Evolutionary conservation across 2,797 vertebrate genomes (phyloP).

Genomic region (Sardinella longiceps): DNA sequence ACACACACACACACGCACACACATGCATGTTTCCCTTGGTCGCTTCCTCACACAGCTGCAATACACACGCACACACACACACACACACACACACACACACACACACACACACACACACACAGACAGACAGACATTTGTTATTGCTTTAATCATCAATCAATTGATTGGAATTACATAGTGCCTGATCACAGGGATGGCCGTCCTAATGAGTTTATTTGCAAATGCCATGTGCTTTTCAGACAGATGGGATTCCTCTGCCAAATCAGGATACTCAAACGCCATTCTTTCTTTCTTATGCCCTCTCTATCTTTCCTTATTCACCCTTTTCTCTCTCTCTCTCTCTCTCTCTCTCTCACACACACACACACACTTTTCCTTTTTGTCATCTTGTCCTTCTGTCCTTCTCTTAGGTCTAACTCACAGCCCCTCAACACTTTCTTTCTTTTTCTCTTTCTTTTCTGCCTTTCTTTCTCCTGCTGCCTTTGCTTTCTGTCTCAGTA

Average conservation of each 20-base stretch:
- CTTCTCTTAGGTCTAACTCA: neutral
- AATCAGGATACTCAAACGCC: conserved; percentile 28
- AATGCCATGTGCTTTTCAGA: conserved; percentile 42
- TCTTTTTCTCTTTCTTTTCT: neutral
- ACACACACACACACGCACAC: no score
- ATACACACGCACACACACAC: neutral
- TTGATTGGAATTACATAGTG: conserved; percentile 46
- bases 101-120: conserved; percentile 6
- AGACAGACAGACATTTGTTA: conserved; percentile 64
- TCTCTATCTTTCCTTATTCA: neutral
- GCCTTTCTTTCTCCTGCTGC: neutral
- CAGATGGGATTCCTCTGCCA: conserved; percentile 33
- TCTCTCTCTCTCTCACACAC: neutral
- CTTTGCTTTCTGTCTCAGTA: neutral
- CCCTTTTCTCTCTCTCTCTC: neutral
- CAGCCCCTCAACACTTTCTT: neutral
- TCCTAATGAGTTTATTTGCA: conserved; percentile 61
- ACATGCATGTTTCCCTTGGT: neutral
- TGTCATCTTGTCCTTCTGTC: neutral
- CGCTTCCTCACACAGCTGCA: neutral
- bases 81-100: no score
- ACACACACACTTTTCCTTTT: neutral
- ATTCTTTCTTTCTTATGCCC: neutral
- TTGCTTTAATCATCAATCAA: conserved; percentile 52
- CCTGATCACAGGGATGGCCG: conserved; percentile 52